Base-by-base conservation (phyloP, 2,888 invertebrate species). In the Phalera bucephala region DNA sequence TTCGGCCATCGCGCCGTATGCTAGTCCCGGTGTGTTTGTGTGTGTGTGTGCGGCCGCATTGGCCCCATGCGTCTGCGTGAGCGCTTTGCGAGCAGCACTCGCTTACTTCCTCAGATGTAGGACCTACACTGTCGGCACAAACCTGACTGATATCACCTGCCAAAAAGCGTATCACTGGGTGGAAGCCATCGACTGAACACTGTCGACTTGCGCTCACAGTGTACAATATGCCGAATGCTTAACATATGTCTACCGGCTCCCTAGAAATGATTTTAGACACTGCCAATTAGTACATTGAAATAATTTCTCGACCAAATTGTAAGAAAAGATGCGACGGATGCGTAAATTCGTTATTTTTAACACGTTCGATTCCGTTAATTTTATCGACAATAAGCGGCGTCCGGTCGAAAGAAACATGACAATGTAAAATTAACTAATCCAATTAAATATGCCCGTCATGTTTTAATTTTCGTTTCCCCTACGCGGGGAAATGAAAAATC, bases 51-150 rank as follows among this genome's bases (percentile, higher is more conserved):
- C 63, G 61, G 68, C 60, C 71, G 72, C 76, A 68, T 70, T 60
- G 56, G 53, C 68, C 64, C 72, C 36, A 64, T 60, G 70, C 69
- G 71, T 51, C 64, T 61, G 72, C 72, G 80, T 70, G 75, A 68
- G 80, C 74, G 85, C 88, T 84, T 85, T 64, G 80, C 79, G 81
- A 81, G 79, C 85, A 82, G 79, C 87, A 83, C 88, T 85, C 85
- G 87, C 88, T 88, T 88, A 48, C 59, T 65, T 69, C 76, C 76
- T 67, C 67, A 73, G 78, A 76, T 80, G 72, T 75, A 73, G 69
- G 72, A 63, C 58, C 72, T 81, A 66, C 79, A 74, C 72, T 80
- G 77, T 81, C 58, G 72, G 74, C 77, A 79, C 77, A 66, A 73
- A 42, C 33, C 44, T 41, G 48, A 36, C 42, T 25, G 21, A 37